Conservation (phyloP, 2,113 vertebrate genomes). For the Lepus europaeus region DNA sequence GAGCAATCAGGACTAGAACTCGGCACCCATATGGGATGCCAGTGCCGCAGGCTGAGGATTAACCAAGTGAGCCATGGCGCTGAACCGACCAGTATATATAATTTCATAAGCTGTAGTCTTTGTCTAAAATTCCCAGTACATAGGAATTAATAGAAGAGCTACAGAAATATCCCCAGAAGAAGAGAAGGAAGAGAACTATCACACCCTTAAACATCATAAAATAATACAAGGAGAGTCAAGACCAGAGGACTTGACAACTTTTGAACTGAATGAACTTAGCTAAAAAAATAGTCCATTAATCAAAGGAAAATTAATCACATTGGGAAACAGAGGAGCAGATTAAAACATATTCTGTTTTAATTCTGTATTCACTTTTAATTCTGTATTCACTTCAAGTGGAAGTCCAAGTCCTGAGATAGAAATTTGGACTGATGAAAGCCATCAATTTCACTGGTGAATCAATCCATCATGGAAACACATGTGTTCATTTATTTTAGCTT, state of each 20-base stretch:
- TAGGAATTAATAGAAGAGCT: neutral
- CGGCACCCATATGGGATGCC: no score
- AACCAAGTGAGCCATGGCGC: no score
- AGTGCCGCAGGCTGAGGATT: no score
- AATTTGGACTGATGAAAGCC: neutral
- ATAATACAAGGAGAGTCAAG: neutral
- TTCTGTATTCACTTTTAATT: neutral
- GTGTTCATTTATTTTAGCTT: neutral
- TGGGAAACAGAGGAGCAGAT: neutral
- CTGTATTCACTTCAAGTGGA: neutral
- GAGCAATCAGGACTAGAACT: no score
- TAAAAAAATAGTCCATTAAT: constrained; percentile 31
- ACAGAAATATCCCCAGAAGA: constrained; percentile 26
- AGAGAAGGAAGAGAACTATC: neutral
- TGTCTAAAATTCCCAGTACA: neutral
- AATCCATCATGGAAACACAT: neutral
- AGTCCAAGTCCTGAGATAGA: neutral
- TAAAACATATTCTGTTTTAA: no score
- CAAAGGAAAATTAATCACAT: constrained; percentile 22
- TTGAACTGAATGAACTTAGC: neutral
- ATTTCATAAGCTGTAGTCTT: no score
- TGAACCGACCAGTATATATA: no score
- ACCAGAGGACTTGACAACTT: neutral
- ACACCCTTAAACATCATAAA: constrained; percentile 13
- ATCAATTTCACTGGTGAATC: neutral